Evolutionary conservation across 2,113 vertebrate genomes (phyloP).

Genomic region (Limnothrissa miodon): DNA sequence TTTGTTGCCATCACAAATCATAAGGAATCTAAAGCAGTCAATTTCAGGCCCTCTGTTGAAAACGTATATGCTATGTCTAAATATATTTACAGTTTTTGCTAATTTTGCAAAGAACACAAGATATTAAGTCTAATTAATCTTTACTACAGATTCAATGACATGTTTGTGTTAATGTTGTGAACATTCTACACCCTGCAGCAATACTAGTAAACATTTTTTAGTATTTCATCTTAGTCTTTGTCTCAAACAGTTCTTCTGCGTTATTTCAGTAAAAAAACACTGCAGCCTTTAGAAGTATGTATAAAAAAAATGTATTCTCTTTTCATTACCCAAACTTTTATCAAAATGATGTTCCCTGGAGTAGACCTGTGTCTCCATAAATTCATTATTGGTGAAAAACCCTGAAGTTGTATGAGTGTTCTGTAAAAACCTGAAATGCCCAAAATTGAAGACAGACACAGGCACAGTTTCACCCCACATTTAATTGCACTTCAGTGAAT

Average conservation of each 20-base stretch:
- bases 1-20: conserved; percentile 1
- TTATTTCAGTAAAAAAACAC: neutral
- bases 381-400: conserved; percentile 27
- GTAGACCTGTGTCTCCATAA: neutral
- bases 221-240: no score
- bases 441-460: conserved; percentile 26
- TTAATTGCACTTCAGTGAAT: conserved; percentile 69
- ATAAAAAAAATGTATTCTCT: neutral
- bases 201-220: no score
- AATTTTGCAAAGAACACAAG: neutral
- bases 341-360: neutral
- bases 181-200: no score
- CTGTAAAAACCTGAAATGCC: neutral
- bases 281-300: neutral
- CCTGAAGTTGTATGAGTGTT: neutral
- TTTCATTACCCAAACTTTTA: neutral
- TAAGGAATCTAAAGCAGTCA: neutral
- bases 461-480: conserved; percentile 70
- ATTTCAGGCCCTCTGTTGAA: neutral
- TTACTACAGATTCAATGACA: no score
- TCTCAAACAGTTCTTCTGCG: neutral
- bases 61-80: neutral
- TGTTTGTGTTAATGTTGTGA: no score
- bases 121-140: neutral
- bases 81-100: neutral